These are phyloP conservation scores for Eudemis profundana DNA, from an alignment of 2,888 invertebrate species.

Conservation along the genomic window DNA sequence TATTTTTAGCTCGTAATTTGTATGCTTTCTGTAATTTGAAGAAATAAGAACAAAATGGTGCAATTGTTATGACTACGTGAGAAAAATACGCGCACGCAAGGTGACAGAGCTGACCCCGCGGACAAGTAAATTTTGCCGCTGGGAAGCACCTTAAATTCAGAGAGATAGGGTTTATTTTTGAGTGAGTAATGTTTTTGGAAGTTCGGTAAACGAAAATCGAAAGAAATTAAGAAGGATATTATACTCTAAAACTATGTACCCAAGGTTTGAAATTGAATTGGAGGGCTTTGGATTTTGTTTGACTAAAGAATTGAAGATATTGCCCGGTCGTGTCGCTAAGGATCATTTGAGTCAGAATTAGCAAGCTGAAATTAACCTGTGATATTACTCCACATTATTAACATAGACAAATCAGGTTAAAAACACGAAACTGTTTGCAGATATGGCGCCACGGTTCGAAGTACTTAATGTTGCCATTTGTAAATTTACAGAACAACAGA, in stretches of 20 bases:
- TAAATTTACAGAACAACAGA: too few species aligned
- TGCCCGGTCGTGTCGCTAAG: too few species aligned
- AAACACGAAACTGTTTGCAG: too few species aligned
- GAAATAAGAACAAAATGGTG: conserved; percentile 42
- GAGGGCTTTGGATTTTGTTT: too few species aligned
- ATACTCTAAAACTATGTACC: not conserved
- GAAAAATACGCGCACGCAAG: conserved; percentile 36
- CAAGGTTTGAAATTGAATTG: conserved; percentile 2
- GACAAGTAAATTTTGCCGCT: not conserved
- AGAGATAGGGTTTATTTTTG: not conserved
- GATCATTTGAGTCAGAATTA: too few species aligned
- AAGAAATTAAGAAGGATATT: not conserved
- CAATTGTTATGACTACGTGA: conserved; percentile 47
- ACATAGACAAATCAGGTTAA: too few species aligned
- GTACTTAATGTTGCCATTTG: too few species aligned
- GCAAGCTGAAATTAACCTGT: too few species aligned
- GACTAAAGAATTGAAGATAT: too few species aligned
- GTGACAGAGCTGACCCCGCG: conserved; percentile 33
- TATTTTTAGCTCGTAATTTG: conserved; percentile 33
- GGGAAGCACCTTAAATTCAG: not conserved
- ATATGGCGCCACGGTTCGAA: too few species aligned
- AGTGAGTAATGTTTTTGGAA: not conserved
- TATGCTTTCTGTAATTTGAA: conserved; percentile 39
- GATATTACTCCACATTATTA: too few species aligned
- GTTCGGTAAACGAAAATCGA: not conserved